Conservation (phyloP, 1,140 invertebrate genomes). For the Bombus polaris region DNA sequence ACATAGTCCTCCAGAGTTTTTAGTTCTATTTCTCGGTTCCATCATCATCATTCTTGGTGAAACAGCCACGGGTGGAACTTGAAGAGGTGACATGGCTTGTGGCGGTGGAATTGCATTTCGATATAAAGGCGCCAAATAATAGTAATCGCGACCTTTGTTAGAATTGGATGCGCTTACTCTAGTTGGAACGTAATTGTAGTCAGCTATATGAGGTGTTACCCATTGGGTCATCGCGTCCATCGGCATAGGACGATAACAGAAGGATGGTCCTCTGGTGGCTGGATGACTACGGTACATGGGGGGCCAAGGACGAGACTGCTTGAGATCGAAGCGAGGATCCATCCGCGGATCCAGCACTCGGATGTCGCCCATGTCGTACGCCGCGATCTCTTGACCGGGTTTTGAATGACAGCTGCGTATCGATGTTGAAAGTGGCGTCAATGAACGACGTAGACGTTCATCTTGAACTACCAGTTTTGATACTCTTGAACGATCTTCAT, state of each 20-base stretch:
- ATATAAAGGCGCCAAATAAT: constrained; percentile 87
- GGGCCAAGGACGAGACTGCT: constrained; percentile 83
- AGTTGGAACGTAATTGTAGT: constrained; percentile 83
- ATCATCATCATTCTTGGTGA: constrained; percentile 80
- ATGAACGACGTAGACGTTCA: constrained; percentile 9
- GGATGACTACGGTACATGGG: constrained; percentile 84
- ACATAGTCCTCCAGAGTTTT: constrained; percentile 71
- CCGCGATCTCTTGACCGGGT: constrained; percentile 11
- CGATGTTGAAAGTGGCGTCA: constrained; percentile 35
- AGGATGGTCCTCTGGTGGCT: constrained; percentile 79
- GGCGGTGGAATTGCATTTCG: constrained; percentile 83
- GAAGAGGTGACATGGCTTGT: constrained; percentile 70
- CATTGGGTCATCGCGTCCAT: constrained; percentile 77
- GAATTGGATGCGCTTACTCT: constrained; percentile 76
- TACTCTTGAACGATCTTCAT: background rate
- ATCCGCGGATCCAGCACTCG: constrained; percentile 79
- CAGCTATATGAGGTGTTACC: constrained; percentile 74
- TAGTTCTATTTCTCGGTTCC: constrained; percentile 76
- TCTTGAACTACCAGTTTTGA: background rate
- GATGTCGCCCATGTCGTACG: constrained; percentile 76
- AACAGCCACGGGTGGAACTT: constrained; percentile 67
- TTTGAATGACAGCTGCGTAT: background rate
- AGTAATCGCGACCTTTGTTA: constrained; percentile 87
- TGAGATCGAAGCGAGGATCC: constrained; percentile 77
- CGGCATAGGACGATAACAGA: constrained; percentile 85